A percentile compares a stretch with the other conserved stretches of the same genome.
Evolutionary conservation across 2,113 vertebrate genomes (phyloP).

Genomic region (Cyprinodon brontotheroides): DNA sequence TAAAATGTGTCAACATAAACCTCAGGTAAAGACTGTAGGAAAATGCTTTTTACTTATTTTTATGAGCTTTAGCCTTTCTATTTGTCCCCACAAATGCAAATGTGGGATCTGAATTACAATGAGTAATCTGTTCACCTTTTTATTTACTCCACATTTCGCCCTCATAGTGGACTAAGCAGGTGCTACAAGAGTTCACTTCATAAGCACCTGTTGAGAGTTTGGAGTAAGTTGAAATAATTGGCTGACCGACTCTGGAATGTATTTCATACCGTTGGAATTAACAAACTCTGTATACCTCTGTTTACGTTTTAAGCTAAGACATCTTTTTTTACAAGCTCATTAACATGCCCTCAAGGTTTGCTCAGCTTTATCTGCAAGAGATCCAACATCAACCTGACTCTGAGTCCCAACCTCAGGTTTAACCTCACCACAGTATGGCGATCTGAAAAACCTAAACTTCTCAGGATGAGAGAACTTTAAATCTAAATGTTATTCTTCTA

Average conservation of each 20-base stretch:
- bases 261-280: constrained; percentile 8
- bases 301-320: not conserved
- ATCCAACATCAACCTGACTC: constrained; percentile 3
- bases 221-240: constrained; percentile 30
- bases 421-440: constrained; percentile 56
- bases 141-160: constrained; percentile 16
- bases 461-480: constrained; percentile 82
- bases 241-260: constrained; percentile 17
- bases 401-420: constrained; percentile 45
- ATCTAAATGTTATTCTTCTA: constrained; percentile 85
- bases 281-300: not conserved
- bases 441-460: constrained; percentile 73
- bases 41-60: constrained; percentile 34
- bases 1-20: constrained; percentile 33
- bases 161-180: constrained; percentile 54
- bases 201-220: constrained; percentile 72
- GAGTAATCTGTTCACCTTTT: constrained; percentile 54
- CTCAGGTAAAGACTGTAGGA: constrained; percentile 22
- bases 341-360: constrained; percentile 3
- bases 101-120: constrained; percentile 49
- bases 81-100: constrained; percentile 24
- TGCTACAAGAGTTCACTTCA: constrained; percentile 56
- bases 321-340: not conserved
- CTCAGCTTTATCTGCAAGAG: constrained; percentile 7
- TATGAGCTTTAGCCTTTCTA: constrained; percentile 38